Evolutionary conservation across 2,888 invertebrate species (phyloP), one percentile per base, ranked within the genome.

Genomic region (Apoderus coryli): DNA sequence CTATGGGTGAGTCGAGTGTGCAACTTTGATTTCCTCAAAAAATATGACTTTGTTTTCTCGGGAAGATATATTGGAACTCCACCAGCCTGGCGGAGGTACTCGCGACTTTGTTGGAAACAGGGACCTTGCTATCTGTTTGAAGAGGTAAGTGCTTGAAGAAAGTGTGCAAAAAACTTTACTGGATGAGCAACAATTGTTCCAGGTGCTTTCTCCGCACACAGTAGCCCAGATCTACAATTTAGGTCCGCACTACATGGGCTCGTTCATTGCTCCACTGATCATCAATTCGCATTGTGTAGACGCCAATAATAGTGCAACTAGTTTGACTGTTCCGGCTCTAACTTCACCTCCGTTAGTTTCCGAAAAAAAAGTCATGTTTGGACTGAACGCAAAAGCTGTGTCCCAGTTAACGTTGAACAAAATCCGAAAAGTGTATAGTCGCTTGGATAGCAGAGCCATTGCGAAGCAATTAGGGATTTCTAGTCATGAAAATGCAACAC

Each of bases 401-500:
- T 88, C 90, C 1, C 88, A 92, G 49, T 64, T 96, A 40, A 98
- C 96, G 0, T 63, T 98, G 30, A 88, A 93, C 4, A 92, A 92
- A 61, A 95, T 98, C 44, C 71, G 95, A 10, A 92, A 54, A 44
- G 85, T 96, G 6, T 95, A 95, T 57, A 92, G 92, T 53, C 79
- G 92, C 46, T 77, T 82, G 28, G 96, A 98, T 56, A 90, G 90
- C 53, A 95, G 93, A 56, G 82, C 90, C 5, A 89, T 96, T 44
- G 95, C 96, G 2, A 92, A 90, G 58, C 93, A 90, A 65, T 65
- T 96, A 33, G 93, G 93, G 2, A 90, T 96, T 82, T 93, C 95
- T n/a, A 86, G 93, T 0, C 92, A 95, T 54, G 96, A 98, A 57
- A 96, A 95, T 59, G 92, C 93, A 3, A 96, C 96, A 1, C 96